Percentiles rank a stretch among this genome's conserved stretches.
Evolutionary conservation across 1,140 invertebrate species (phyloP).

Genomic region (Amphibalanus amphitrite): DNA sequence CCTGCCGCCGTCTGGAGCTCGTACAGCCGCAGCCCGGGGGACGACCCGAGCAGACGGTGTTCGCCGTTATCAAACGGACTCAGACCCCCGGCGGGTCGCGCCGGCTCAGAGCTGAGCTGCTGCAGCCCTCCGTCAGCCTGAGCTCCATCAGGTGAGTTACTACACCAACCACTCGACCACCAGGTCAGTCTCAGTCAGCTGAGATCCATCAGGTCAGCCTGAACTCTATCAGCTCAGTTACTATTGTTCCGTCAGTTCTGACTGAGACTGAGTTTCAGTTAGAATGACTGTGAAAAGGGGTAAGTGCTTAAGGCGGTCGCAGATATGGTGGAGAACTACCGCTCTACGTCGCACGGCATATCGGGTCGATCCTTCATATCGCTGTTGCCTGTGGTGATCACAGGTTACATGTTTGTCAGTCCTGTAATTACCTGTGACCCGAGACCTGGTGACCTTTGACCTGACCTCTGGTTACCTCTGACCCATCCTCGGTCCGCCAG

Average conservation of each 20-base stretch:
- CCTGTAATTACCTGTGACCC: too few species aligned
- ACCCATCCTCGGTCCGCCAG: constrained; percentile 27
- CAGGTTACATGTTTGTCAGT: too few species aligned
- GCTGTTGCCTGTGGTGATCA: too few species aligned
- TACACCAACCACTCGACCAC: neutral
- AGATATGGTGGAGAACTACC: too few species aligned
- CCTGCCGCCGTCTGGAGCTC: constrained; percentile 28
- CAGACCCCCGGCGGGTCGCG: constrained; percentile 56
- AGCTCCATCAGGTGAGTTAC: constrained; percentile 1
- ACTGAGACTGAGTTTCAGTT: too few species aligned
- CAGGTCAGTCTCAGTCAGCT: neutral
- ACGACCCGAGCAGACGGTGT: constrained; percentile 42
- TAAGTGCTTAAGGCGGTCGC: too few species aligned
- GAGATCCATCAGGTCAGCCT: constrained; percentile 5
- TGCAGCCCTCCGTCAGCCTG: constrained; percentile 50
- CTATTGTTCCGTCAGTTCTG: constrained; percentile 43
- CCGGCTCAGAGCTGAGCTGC: constrained; percentile 52
- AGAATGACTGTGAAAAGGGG: too few species aligned
- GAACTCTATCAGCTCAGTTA: constrained; percentile 28
- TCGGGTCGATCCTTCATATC: too few species aligned
- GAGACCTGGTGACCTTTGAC: too few species aligned
- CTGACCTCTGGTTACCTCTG: too few species aligned
- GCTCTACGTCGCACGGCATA: too few species aligned
- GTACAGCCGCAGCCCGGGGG: constrained; percentile 45
- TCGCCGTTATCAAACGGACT: constrained; percentile 57